These are phyloP conservation scores for Macroramphosus scolopax DNA, from an alignment of 2,797 vertebrate genomes.

Conservation along the genomic window DNA sequence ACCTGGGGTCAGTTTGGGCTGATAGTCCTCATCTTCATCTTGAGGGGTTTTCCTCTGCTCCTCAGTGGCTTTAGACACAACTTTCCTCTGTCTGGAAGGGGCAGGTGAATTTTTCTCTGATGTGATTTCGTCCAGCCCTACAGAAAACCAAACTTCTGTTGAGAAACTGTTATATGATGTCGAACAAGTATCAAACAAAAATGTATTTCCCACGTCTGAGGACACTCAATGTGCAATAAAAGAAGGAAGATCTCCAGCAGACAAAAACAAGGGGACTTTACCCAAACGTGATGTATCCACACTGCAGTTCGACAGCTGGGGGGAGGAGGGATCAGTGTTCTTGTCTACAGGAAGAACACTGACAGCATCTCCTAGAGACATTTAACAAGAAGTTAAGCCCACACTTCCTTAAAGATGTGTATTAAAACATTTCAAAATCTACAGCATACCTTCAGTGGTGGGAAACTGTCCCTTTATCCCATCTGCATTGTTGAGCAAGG, in stretches of 20 bases:
- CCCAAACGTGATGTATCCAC: constrained; percentile 78
- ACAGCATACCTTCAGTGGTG: constrained; percentile 65
- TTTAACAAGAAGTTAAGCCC: constrained; percentile 1
- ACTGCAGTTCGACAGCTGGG: constrained; percentile 82
- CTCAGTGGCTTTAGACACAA: constrained; percentile 38
- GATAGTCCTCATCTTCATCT: constrained; percentile 70
- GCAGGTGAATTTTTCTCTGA: constrained; percentile 40
- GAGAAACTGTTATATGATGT: neutral
- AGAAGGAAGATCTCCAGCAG: neutral
- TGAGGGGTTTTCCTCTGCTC: constrained; percentile 46
- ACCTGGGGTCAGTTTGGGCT: constrained; percentile 64
- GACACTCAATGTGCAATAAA: neutral
- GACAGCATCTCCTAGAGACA: constrained; percentile 26
- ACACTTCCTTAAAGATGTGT: too few relatives aligned
- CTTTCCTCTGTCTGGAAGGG: constrained; percentile 52
- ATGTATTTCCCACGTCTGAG: neutral
- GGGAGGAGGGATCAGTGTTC: constrained; percentile 51
- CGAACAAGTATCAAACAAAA: too few relatives aligned
- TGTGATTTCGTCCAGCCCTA: constrained; percentile 80
- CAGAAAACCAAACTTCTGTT: neutral
- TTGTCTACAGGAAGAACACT: constrained; percentile 46
- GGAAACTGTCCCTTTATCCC: constrained; percentile 40
- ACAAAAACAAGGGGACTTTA: constrained; percentile 42
- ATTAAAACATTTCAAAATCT: too few relatives aligned
- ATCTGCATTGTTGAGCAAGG: constrained; percentile 73